These are phyloP conservation scores for Mnemiopsis leidyi DNA, from an alignment of 37 sponge, comb jelly and placozoan genomes.

Conservation along the genomic window DNA sequence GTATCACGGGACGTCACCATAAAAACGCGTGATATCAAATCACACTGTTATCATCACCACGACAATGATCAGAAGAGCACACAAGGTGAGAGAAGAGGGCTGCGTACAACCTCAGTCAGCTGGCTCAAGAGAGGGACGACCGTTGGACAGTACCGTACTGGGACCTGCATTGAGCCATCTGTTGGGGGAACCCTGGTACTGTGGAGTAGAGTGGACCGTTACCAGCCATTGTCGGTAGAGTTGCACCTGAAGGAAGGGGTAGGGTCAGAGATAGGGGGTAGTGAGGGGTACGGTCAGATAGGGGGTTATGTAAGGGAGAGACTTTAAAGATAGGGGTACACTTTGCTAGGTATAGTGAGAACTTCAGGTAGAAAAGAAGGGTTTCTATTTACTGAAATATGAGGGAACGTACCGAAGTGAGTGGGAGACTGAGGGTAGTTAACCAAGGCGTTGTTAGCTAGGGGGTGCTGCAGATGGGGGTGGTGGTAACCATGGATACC, in stretches of 20 bases:
- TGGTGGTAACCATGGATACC: conserved; percentile 54
- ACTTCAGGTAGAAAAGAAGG: no score
- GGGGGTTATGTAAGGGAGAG: conserved; percentile 2
- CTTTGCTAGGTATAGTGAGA: no score
- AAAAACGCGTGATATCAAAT: no score
- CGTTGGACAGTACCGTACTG: conserved; percentile 19
- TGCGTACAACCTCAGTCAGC: no score
- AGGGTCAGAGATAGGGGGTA: background rate
- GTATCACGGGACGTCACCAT: no score
- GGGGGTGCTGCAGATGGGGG: conserved; percentile 61
- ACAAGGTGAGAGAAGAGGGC: no score
- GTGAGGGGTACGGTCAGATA: background rate
- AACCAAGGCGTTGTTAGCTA: background rate
- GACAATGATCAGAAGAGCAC: no score
- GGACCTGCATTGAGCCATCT: background rate
- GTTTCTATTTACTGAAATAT: no score
- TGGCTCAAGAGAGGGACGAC: background rate
- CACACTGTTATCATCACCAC: no score
- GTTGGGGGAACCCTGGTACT: conserved; percentile 22
- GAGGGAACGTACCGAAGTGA: conserved; percentile 5
- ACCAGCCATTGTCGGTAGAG: conserved; percentile 40
- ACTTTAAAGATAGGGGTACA: no score
- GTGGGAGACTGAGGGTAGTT: conserved; percentile 29
- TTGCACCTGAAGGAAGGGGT: background rate
- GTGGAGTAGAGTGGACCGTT: conserved; percentile 35